phyloP scores from a whole-genome alignment of 2,113 vertebrate genomes.

The Hyperopisus bebe region DNA sequence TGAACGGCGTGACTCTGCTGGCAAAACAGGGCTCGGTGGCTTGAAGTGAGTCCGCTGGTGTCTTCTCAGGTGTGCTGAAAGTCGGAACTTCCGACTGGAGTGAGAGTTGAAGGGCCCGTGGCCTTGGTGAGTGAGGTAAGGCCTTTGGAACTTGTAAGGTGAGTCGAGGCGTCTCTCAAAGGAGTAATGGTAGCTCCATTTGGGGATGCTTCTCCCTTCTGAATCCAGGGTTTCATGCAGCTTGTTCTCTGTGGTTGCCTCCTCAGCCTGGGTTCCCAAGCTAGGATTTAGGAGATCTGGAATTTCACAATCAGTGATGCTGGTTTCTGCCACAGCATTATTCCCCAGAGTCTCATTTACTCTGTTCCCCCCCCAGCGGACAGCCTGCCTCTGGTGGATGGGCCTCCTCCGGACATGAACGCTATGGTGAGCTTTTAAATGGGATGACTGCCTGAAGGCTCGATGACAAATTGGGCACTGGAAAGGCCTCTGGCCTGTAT shows the following conservation, averaged over 20 bases:
- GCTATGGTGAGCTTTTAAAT: slow-evolving; percentile 71
- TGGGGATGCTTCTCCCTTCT: slow-evolving; percentile 32
- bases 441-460: slow-evolving; percentile 69
- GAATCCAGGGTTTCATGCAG: slow-evolving; percentile 24
- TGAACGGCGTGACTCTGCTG: background rate
- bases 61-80: slow-evolving; percentile 62
- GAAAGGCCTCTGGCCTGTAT: slow-evolving; percentile 74
- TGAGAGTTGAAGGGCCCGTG: slow-evolving; percentile 62
- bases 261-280: background rate
- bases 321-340: slow-evolving; percentile 28
- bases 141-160: slow-evolving; percentile 63
- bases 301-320: slow-evolving; percentile 25
- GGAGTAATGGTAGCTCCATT: slow-evolving; percentile 51
- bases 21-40: background rate
- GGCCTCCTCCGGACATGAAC: slow-evolving; percentile 46
- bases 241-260: background rate
- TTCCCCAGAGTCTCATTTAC: background rate
- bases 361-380: slow-evolving; percentile 17
- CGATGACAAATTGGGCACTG: slow-evolving; percentile 66
- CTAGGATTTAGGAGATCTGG: background rate
- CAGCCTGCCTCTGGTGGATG: slow-evolving; percentile 34
- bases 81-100: slow-evolving; percentile 65
- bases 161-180: slow-evolving; percentile 63
- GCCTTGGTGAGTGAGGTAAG: slow-evolving; percentile 62
- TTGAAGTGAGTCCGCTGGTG: slow-evolving; percentile 40